Conservation (phyloP, 2,888 invertebrate genomes). For the Tenthredo notha region DNA sequence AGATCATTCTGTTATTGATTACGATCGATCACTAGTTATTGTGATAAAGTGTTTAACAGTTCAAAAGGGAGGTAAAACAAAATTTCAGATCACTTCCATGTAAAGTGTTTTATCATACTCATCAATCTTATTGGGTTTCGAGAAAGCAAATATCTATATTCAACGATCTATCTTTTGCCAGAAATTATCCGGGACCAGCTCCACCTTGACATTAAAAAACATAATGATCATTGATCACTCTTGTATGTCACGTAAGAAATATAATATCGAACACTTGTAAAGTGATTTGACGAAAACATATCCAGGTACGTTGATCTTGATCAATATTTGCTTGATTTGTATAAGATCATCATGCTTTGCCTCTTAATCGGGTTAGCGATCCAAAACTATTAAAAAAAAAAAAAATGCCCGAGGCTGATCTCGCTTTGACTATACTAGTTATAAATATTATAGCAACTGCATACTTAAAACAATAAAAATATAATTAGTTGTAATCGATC, state of each 20-base stretch:
- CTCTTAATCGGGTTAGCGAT: too few relatives aligned
- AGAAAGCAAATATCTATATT: background rate
- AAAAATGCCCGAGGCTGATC: too few relatives aligned
- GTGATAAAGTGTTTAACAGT: background rate
- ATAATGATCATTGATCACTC: background rate
- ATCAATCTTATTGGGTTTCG: background rate
- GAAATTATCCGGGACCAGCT: background rate
- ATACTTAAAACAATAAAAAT: too few relatives aligned
- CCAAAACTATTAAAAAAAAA: too few relatives aligned
- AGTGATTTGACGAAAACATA: too few relatives aligned
- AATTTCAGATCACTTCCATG: background rate
- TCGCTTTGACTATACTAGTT: too few relatives aligned
- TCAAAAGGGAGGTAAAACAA: background rate
- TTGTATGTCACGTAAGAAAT: background rate
- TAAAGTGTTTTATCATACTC: background rate
- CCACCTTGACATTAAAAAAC: background rate
- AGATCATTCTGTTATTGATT: background rate
- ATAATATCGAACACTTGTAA: too few relatives aligned
- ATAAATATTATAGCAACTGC: too few relatives aligned
- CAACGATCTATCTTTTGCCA: background rate
- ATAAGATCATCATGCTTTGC: too few relatives aligned
- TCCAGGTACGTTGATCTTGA: too few relatives aligned
- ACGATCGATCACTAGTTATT: background rate
- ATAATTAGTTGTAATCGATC: background rate
- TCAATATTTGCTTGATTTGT: too few relatives aligned